Evolutionary conservation across 35 echinoderm and acorn worm species (phyloP).

Genomic region (Hemicentrotus pulcherrimus): DNA sequence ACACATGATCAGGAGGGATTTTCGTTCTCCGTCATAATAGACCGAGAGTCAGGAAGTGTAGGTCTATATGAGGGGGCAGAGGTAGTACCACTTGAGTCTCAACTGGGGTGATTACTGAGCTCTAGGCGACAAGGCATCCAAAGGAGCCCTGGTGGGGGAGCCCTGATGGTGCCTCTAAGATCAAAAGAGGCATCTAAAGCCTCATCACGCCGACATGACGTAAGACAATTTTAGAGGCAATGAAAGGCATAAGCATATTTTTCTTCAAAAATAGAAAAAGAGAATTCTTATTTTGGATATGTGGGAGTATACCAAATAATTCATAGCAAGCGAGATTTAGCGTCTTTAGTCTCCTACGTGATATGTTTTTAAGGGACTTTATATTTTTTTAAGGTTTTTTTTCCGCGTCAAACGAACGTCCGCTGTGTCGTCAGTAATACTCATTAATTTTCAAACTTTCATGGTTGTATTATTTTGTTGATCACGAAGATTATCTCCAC

Average conservation of each 20-base stretch:
- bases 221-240: not conserved
- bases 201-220: not conserved
- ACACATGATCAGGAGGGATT: not conserved
- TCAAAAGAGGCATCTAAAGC: not conserved
- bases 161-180: not conserved
- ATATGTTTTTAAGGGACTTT: not conserved
- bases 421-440: not conserved
- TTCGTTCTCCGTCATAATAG: not conserved
- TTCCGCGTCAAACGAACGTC: not conserved
- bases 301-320: not conserved
- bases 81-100: not conserved
- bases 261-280: not conserved
- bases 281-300: not conserved
- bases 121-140: not conserved
- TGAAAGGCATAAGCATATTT: not conserved
- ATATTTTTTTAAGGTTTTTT: not conserved
- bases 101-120: not conserved
- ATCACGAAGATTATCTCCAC: not conserved
- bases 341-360: not conserved
- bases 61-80: not conserved
- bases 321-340: not conserved
- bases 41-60: not conserved
- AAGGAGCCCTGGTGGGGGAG: not conserved
- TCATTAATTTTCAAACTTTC: not conserved
- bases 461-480: not conserved